These are phyloP conservation scores for Coluber constrictor DNA, from an alignment of 2,797 vertebrate genomes.

Conservation along the genomic window DNA sequence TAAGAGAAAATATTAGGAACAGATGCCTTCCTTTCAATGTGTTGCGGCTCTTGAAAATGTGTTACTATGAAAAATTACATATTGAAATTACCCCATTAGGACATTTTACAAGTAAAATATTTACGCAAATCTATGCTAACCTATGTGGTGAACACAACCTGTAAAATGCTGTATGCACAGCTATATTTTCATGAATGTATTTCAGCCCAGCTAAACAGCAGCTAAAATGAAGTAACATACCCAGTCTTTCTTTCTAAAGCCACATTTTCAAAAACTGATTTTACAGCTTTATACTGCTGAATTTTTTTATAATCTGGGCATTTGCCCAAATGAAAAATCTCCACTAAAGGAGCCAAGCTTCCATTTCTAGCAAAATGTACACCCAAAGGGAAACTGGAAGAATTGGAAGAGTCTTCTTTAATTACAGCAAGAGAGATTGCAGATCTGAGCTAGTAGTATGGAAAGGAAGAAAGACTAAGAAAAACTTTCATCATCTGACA, in stretches of 20 bases:
- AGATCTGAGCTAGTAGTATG: neutral
- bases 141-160: neutral
- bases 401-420: neutral
- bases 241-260: neutral
- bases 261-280: neutral
- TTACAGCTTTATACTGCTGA: neutral
- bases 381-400: neutral
- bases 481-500: neutral
- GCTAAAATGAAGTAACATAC: neutral
- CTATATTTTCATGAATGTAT: neutral
- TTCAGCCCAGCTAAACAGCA: neutral
- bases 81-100: neutral
- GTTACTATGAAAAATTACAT: neutral
- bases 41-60: neutral
- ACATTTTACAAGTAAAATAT: neutral
- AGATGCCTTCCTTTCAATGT: neutral
- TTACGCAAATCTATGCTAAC: neutral
- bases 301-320: neutral
- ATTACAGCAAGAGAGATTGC: neutral
- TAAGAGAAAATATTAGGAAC: neutral
- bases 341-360: neutral
- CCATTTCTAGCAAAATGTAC: neutral
- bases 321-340: neutral
- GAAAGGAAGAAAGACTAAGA: neutral
- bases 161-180: neutral